Base-by-base conservation (phyloP, 1,140 invertebrate genomes). In the Ectropis grisescens region DNA sequence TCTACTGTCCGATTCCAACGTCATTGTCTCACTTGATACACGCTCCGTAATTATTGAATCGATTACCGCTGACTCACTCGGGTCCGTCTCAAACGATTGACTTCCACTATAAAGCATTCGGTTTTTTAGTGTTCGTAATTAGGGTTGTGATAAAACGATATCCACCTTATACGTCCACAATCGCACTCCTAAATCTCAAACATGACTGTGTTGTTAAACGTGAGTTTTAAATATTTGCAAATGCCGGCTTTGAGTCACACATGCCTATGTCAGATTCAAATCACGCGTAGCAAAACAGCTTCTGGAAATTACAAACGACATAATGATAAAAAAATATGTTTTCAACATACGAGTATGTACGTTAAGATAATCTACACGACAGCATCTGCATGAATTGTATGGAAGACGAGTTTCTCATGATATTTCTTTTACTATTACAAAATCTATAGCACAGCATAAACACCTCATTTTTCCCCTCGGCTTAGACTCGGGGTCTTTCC, bases 11-110 rank as follows among this genome's bases (percentile, higher is more conserved):
- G 41, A 47, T 49, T 42, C 56, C 64, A 40, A 47, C 59, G 54
- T 69, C 67, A 75, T 75, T 79, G 70, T 79, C 70, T 72, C 58
- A 62, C 51, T 47, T 54, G 57, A 69, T 64, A 60, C 68, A 66
- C 58, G 62, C 53, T 55, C 55, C 33, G 55, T 64, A 75, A 79
- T 79, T 79, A 75, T 42, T 60, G 54, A 66, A 78, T 72, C 65
- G 62, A 74, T 68, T 74, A 71, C 62, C 56, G 51, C 50, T 70
- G 68, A 70, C 59, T 76, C 62, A 62, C 47, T 41, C 47, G 25
- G 52, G 33, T 50, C 41, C 61, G 53, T 58, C 60, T 47, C 43
- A 16, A 58, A 38, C 58, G 58, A 70, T 74, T 65, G 66, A 70
- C 65, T 64, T 39, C 57, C 37, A 50, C 64, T 49, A 71, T 72